Base-by-base conservation (phyloP, 1,140 invertebrate species). In the Coenobita brevimanus region DNA sequence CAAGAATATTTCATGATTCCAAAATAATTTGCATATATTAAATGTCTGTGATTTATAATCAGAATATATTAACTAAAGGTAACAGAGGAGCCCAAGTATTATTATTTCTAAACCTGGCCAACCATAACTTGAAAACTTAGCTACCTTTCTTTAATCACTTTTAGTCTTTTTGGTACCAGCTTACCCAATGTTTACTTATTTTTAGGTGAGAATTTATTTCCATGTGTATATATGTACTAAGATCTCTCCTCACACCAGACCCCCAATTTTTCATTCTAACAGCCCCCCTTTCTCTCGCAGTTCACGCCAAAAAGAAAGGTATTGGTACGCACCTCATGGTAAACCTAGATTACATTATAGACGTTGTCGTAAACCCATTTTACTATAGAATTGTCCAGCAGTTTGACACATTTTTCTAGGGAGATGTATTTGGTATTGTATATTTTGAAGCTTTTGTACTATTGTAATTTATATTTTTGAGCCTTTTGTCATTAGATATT, bases 261-360 rank as follows among this genome's bases (percentile, higher is more conserved):
- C 81, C 89, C 89, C 85, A 87, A 87, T 87, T 87, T 85, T 81
- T 89, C 89, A 87, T 82, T 90, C 86, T 90, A 90, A 90, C 89
- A 90, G 89, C 89, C 81, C 89, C 89, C 78, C 89, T 90, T 90
- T 90, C 89, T 90, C 89, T 90, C 89, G 86, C 89, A 90, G 89
- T 90, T 81, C 85, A 67, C 82, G 82, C 84, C 89, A 90, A 90
- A 90, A 90, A 90, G 85, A 89, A 88, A 90, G 89, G 89, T 90
- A 90, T 89, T 89, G 86, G 89, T 85, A 90, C 89, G 78, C 89
- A 83, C 71, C 67, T 81, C 82, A 90, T 90, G 89, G 89, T 90
- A 90, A 90, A 89, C 89, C 87, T 90, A 90, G 89, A 81, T 88
- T 89, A 84, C 86, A 84, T 81, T 90, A 79, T 90, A 87, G 84